Percentiles rank a stretch among this genome's conserved stretches.
Conservation (phyloP, 2,888 invertebrate genomes). For the Seira musarum region DNA sequence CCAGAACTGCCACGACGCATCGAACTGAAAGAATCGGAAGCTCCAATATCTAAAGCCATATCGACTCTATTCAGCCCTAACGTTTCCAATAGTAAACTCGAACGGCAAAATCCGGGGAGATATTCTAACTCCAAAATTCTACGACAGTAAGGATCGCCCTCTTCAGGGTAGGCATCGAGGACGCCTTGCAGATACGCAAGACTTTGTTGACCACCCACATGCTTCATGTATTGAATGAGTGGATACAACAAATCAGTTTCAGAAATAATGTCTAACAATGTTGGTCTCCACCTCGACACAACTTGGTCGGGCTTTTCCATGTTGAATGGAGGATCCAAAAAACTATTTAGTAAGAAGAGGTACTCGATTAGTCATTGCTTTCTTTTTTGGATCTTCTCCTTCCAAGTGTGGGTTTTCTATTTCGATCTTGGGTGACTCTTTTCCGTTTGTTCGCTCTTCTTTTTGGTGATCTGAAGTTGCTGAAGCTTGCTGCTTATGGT, state of each 20-base stretch:
- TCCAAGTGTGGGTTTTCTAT: not conserved
- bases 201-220: conserved; percentile 63
- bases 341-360: conserved; percentile 66
- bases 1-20: conserved; percentile 28
- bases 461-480: not conserved
- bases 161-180: conserved; percentile 66
- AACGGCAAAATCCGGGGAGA: conserved; percentile 65
- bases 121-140: conserved; percentile 66
- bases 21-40: conserved; percentile 36
- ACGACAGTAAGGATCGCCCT: conserved; percentile 61
- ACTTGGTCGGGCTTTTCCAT: conserved; percentile 65
- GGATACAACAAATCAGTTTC: conserved; percentile 68
- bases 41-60: conserved; percentile 64
- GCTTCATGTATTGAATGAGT: conserved; percentile 67
- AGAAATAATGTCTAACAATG: conserved; percentile 62
- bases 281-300: conserved; percentile 66
- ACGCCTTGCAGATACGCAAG: conserved; percentile 68
- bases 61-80: conserved; percentile 66
- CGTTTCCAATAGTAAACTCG: conserved; percentile 63
- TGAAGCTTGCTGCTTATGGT: not conserved
- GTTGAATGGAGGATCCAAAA: conserved; percentile 63
- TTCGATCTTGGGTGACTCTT: not conserved
- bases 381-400: not conserved
- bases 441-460: not conserved
- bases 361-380: conserved; percentile 17